These are phyloP conservation scores for Sandelia bainsii DNA, from an alignment of 2,797 vertebrate genomes.

Conservation along the genomic window DNA sequence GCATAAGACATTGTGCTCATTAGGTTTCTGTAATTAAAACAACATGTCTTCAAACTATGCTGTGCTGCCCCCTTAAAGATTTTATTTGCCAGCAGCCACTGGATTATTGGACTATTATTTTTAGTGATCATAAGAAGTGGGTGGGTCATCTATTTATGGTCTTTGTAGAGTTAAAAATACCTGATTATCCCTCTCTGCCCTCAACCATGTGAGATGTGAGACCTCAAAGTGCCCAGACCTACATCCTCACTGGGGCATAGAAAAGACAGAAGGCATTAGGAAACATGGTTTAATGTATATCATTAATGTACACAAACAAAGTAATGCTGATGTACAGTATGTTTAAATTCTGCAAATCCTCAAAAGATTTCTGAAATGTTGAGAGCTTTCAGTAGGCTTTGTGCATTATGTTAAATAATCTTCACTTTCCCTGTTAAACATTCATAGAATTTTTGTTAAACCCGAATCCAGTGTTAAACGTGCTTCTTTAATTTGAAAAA, in stretches of 20 bases:
- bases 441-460: neutral
- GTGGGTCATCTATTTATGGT: slow-evolving; percentile 58
- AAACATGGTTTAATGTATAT: slow-evolving; percentile 1
- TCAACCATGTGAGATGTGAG: slow-evolving; percentile 9
- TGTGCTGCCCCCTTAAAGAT: slow-evolving; percentile 38
- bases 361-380: neutral
- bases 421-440: no score
- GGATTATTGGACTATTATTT: slow-evolving; percentile 23
- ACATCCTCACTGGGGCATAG: neutral
- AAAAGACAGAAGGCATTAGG: neutral
- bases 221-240: slow-evolving; percentile 9
- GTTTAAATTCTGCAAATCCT: slow-evolving; percentile 5
- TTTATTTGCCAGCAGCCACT: slow-evolving; percentile 36
- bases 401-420: no score
- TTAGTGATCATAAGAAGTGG: slow-evolving; percentile 40
- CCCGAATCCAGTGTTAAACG: neutral
- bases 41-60: slow-evolving; percentile 20
- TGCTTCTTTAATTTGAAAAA: neutral
- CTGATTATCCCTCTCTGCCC: slow-evolving; percentile 36
- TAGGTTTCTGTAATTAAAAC: slow-evolving; percentile 70
- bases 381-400: no score
- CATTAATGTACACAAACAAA: slow-evolving; percentile 16
- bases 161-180: slow-evolving; percentile 57
- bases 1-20: slow-evolving; percentile 47
- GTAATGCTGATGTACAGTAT: neutral